phyloP scores from a whole-genome alignment of 2,797 vertebrate genomes.

The Crenuchus spilurus region DNA sequence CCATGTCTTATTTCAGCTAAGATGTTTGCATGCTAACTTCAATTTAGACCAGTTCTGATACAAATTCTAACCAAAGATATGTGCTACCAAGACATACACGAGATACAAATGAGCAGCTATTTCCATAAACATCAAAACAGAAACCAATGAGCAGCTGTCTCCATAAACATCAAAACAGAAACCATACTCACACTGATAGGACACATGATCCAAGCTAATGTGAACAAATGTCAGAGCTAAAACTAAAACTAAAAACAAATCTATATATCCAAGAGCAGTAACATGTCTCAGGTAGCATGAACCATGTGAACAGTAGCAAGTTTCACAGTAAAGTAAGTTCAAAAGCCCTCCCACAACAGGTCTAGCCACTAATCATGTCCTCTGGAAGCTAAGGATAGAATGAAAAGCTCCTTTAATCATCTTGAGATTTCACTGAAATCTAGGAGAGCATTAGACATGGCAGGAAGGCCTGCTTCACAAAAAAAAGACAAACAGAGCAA shows the following conservation, averaged over 20 bases:
- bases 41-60: neutral
- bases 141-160: neutral
- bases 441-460: constrained; percentile 53
- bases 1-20: neutral
- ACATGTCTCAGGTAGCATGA: constrained; percentile 7
- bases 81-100: neutral
- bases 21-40: neutral
- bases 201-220: constrained; percentile 50
- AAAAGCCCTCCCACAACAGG: constrained; percentile 41
- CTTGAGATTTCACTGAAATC: constrained; percentile 67
- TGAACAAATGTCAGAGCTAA: neutral
- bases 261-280: neutral
- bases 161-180: neutral
- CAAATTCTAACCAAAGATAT: neutral
- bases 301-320: constrained; percentile 11
- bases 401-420: constrained; percentile 75
- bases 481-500: constrained; percentile 1
- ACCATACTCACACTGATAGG: constrained; percentile 52
- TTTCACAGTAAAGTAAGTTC: constrained; percentile 15
- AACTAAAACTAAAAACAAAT: neutral
- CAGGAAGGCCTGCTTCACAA: constrained; percentile 31
- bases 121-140: neutral
- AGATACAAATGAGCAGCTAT: neutral
- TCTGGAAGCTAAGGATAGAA: constrained; percentile 74
- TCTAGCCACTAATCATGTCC: constrained; percentile 67